These are phyloP conservation scores for Gasterosteus aculeatus DNA, from an alignment of 2,113 vertebrate genomes.

Conservation along the genomic window DNA sequence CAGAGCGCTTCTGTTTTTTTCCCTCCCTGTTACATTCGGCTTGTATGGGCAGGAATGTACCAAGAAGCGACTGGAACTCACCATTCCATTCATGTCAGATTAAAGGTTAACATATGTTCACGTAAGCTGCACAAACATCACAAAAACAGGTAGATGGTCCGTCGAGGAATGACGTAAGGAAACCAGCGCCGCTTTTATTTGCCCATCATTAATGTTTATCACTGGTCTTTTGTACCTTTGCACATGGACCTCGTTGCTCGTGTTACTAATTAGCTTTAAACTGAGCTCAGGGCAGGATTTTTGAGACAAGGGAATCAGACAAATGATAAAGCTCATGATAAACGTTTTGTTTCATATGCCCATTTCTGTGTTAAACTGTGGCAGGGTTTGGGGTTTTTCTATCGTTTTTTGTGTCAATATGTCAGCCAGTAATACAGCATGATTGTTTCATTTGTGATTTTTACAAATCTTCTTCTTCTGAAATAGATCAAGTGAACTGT, in stretches of 20 bases:
- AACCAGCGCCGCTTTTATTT: slow-evolving; percentile 13
- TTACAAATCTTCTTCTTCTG: neutral
- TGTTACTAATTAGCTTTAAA: slow-evolving; percentile 72
- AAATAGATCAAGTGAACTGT: neutral
- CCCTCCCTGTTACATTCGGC: neutral
- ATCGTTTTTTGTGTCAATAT: neutral
- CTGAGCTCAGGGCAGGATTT: slow-evolving; percentile 37
- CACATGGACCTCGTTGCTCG: slow-evolving; percentile 36
- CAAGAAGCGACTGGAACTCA: neutral
- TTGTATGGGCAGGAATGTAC: neutral
- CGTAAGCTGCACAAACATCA: neutral
- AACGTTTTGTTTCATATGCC: neutral
- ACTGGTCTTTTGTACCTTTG: slow-evolving; percentile 51
- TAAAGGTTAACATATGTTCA: neutral
- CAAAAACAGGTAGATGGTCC: neutral
- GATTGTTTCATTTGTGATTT: neutral
- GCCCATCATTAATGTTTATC: slow-evolving; percentile 29
- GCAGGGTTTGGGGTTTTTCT: neutral
- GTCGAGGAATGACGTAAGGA: neutral
- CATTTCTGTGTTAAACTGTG: neutral
- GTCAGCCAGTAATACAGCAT: neutral
- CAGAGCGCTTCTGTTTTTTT: slow-evolving; percentile 18
- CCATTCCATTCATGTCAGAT: neutral
- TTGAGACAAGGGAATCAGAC: slow-evolving; percentile 1
- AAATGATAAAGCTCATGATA: neutral